phyloP scores from a whole-genome alignment of 2,888 invertebrate genomes.

The Synergus laeviventris region DNA sequence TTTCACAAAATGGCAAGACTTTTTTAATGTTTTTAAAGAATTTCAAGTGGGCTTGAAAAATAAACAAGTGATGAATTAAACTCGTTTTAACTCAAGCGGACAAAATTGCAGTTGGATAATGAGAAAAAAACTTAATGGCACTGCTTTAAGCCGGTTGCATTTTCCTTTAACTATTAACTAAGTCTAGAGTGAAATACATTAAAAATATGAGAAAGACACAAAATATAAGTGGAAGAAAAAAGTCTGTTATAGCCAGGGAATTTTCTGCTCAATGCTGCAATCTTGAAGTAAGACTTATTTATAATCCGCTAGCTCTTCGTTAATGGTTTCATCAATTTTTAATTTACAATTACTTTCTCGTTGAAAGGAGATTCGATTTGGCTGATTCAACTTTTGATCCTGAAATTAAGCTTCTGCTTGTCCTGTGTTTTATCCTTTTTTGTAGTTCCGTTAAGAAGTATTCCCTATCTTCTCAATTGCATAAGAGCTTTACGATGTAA shows the following conservation, averaged over 20 bases:
- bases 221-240: neutral
- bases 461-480: conserved; percentile 19
- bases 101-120: neutral
- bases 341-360: conserved; percentile 7
- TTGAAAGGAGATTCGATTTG: neutral
- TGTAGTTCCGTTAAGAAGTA: neutral
- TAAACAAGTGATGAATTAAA: neutral
- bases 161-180: conserved; percentile 6
- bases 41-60: no score
- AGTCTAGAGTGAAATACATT: conserved; percentile 2
- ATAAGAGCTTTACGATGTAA: conserved; percentile 23
- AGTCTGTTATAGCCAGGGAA: neutral
- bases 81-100: neutral
- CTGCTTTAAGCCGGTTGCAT: neutral
- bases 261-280: neutral
- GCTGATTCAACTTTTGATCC: neutral
- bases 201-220: neutral
- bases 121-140: neutral
- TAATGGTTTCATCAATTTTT: neutral
- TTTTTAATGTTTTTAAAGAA: no score
- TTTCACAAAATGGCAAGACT: no score
- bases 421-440: neutral
- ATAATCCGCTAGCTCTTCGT: neutral
- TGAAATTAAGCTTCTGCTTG: neutral
- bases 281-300: neutral